Base-by-base conservation (phyloP, 2,797 vertebrate genomes). In the Lithobates sylvaticus region DNA sequence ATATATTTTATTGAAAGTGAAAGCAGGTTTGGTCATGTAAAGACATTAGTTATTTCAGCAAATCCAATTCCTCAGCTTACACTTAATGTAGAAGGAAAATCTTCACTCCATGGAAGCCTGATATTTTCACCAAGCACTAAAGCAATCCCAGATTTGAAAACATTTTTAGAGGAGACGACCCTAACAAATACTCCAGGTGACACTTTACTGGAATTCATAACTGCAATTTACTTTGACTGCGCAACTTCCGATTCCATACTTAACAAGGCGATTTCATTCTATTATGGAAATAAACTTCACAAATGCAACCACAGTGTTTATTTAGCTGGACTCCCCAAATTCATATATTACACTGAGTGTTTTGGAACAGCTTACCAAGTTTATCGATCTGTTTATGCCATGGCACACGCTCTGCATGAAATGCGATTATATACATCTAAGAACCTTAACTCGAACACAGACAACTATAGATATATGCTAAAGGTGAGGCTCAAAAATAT, bases 381-480 rank as follows among this genome's bases (percentile, higher is more conserved):
- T n/a, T 65, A 61, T 77, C 15, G 27, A 65, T 26, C 76, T 23
- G 78, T 81, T 42, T 71, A 74, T 74, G 72, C 72, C 42, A 74
- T 74, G 72, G 72, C 72, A 15, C 65, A 67, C 15, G 65, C 67
- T 58, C 44, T 81, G 32, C 78, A 72, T 81, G 67, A 58, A 54
- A 71, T 81, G 47, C 68, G n/a, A 26, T 26, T 58, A 36, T 50
- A 34, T 2, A 50, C 42, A 39, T 29, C 13, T 5, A 73, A n/a
- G 26, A 73, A 73, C 7, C 23, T 6, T 26, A 73, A 44, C 3
- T 42, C 10, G 26, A 26, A 8, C 44, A 26, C 12, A 44, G 26
- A 9, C 13, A 44, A 5, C 12, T 73, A n/a, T 26, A 73, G 26
- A 39, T 73, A 44, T 3, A 44, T 73, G 39, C 21, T 12, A 15